These are phyloP conservation scores for Mellivora capensis DNA, from an alignment of 2,113 vertebrate genomes.

Conservation along the genomic window DNA sequence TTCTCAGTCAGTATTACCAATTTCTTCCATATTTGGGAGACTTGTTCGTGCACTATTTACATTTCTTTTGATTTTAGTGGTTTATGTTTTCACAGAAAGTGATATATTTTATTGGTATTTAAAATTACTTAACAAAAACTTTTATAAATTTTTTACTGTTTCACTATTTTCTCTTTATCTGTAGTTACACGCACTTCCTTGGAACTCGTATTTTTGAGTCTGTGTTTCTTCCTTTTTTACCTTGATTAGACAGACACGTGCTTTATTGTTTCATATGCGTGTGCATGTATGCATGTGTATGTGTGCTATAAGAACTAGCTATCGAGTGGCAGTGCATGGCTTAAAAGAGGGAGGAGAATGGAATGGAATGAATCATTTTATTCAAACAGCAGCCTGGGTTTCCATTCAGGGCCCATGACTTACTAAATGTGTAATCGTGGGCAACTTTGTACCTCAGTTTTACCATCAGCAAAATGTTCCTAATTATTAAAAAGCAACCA, in stretches of 20 bases:
- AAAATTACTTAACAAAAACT: background rate
- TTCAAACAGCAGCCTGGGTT: background rate
- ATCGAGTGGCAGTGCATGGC: no score
- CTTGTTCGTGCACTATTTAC: background rate
- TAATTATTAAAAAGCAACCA: background rate
- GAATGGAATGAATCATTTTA: no score
- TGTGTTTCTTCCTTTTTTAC: background rate
- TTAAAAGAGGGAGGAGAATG: background rate
- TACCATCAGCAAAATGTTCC: background rate
- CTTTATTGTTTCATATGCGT: background rate
- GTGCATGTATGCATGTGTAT: rapidly evolving
- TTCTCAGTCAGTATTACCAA: background rate
- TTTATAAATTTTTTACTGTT: background rate
- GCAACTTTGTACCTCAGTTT: background rate
- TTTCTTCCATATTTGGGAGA: background rate
- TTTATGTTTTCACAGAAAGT: background rate
- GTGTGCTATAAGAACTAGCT: background rate
- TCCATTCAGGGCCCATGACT: background rate
- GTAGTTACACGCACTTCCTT: background rate
- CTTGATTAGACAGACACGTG: background rate
- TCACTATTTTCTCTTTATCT: background rate
- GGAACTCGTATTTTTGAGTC: background rate
- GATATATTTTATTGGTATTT: background rate
- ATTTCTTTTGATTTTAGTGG: background rate
- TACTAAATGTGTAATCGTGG: background rate